Base-by-base conservation (phyloP, 2,797 vertebrate genomes). In the Helarctos malayanus region DNA sequence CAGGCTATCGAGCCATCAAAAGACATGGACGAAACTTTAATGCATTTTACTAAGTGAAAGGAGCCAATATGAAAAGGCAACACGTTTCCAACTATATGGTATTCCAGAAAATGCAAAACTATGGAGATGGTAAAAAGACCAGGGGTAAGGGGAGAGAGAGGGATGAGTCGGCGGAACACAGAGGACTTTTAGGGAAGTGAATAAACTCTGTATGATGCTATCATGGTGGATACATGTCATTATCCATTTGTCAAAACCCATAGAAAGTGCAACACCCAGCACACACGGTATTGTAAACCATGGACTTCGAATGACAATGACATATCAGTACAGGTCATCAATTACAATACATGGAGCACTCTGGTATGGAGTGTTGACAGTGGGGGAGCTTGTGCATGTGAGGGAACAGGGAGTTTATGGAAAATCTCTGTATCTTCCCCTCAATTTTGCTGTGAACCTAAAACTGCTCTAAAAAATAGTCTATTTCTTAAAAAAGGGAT, bases 391-490 rank as follows among this genome's bases (percentile, higher is more conserved):
- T 54, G 9, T 63, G 57, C 38, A 7, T 1, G 2, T 56, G n/a
- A 15, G 3, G 13, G 12, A 7, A 7, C 21, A 69, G 14, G 15
- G 9, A 19, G 9, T 13, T 2, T 27, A 15, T 15, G 52, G 59
- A 52, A 91, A 49, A 23, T 71, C 21, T 41, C 27, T 54, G 1
- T 29, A 32, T 29, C 65, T 84, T 56, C 41, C 90, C 41, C 5
- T 95, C 16, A 61, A 11, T 76, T 87, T 92, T 95, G 25, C 81
- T 56, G 6, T 80, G 27, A 96, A 71, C 45, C n/a, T 76, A 88
- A 94, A 95, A 86, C 21, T 47, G 63, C 19, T 68, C 38, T 63
- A 52, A 83, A 95, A 84, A 61, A 76, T 2, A n/a, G 13, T 61
- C 25, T 63, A 27, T 52, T 41, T 65, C 92, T 83, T 63, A 23